A percentile compares a stretch with the other conserved stretches of the same genome.
phyloP scores from a whole-genome alignment of 2,797 vertebrate species.

The Hydrolagus colliei region DNA sequence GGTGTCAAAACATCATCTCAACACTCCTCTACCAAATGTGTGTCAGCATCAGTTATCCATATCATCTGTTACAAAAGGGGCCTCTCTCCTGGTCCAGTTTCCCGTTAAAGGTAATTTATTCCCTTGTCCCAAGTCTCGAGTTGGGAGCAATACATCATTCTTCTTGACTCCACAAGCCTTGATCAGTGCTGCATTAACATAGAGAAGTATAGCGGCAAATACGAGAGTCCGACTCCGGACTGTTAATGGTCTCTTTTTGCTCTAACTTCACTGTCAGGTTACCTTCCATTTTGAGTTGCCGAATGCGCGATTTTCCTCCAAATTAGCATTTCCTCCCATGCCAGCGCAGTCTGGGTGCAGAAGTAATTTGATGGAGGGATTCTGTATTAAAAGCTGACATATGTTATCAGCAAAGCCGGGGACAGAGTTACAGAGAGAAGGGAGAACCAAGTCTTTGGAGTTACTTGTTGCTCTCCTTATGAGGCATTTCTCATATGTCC shows the following conservation, averaged over 20 bases:
- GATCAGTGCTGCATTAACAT: not conserved
- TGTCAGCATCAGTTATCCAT: not conserved
- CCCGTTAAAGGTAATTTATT: not conserved
- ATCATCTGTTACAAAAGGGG: not conserved
- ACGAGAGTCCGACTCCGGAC: not conserved
- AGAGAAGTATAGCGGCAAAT: not conserved
- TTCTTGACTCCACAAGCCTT: conserved; percentile 10
- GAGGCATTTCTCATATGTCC: conserved; percentile 66
- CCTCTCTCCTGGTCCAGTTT: not conserved
- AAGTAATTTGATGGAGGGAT: conserved; percentile 23
- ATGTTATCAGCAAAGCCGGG: conserved; percentile 59
- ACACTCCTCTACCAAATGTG: not conserved
- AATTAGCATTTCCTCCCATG: conserved; percentile 27
- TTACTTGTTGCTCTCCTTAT: conserved; percentile 60
- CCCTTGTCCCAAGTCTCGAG: not conserved
- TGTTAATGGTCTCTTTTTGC: conserved; percentile 14
- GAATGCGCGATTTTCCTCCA: not conserved
- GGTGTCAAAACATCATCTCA: not conserved
- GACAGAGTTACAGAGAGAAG: conserved; percentile 46
- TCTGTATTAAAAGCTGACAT: conserved; percentile 64
- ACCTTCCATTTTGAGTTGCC: conserved; percentile 13
- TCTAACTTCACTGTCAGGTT: not conserved
- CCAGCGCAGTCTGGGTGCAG: conserved; percentile 10
- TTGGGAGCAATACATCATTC: not conserved
- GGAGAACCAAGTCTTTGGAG: conserved; percentile 46